Base-by-base conservation (phyloP, 2,888 invertebrate species). In the Trissolcus brochymenae region DNA sequence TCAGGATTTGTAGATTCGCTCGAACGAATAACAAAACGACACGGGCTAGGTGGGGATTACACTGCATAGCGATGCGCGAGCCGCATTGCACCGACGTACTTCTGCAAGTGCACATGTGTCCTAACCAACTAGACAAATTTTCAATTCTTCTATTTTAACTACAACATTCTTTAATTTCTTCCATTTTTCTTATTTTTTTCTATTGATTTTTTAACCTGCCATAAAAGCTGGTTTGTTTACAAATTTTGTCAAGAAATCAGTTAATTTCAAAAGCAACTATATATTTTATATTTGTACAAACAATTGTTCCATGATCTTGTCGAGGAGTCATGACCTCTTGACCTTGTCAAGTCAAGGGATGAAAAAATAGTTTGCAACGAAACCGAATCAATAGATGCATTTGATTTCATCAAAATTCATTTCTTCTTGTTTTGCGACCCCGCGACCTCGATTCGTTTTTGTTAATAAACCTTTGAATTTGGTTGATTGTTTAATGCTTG, bases 51-150 rank as follows among this genome's bases (percentile, higher is more conserved):
- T 53, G 72, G 72, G 72, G 65, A 56, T 65, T 72, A 72, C 65
- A 65, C 72, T 60, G 72, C 72, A 72, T 59, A 65, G 72, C 72
- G 65, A 72, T 72, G 72, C 72, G 72, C 72, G 72, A 72, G 65
- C 65, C 72, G 72, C 72, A 72, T 65, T 65, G 72, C 59, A 72
- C 65, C 59, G 64, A 71, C 57, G 62, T 68, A 19, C 19, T 13
- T 16, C 19, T 51, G 51, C 17, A 41, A 51, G 59, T 49, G 25
- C 21, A 65, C 60, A 17, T 59, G 40, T 50, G 16, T 55, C 17
- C 17, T 11, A 9, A 35, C 49, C 21, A 43, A 21, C 51, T 50
- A 17, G 41, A 17, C 51, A 19, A 0, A 9, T n/a, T 14, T 16
- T 21, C 14, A 19, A 51, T 19, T 2, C 19, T 19, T 2, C 19